Percentiles rank a stretch among this genome's conserved stretches.
Conservation (phyloP, 2,797 vertebrate genomes). For the Acipenser oxyrinchus region DNA sequence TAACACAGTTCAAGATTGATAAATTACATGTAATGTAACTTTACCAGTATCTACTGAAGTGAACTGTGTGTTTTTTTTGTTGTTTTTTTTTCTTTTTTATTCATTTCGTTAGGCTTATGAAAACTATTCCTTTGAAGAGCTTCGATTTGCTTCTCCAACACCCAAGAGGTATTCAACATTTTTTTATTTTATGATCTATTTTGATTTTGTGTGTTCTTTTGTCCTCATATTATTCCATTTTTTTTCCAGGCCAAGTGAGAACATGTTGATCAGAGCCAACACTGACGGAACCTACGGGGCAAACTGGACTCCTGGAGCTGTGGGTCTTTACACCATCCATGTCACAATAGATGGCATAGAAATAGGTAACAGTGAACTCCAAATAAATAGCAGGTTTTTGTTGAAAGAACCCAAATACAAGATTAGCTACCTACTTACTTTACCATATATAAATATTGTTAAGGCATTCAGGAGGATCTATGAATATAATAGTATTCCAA, state of each 20-base stretch:
- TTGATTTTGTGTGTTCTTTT: conserved; percentile 9
- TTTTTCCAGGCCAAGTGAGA: conserved; percentile 85
- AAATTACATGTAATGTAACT: neutral
- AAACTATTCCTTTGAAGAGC: conserved; percentile 98
- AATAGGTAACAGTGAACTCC: conserved; percentile 66
- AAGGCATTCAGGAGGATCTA: too few relatives aligned
- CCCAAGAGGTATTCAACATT: conserved; percentile 77
- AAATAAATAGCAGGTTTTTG: too few relatives aligned
- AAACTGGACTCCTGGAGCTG: conserved; percentile 98
- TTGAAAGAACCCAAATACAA: too few relatives aligned
- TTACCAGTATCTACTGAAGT: neutral
- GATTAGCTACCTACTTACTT: too few relatives aligned
- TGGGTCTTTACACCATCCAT: conserved; percentile 94
- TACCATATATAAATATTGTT: too few relatives aligned
- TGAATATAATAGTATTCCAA: too few relatives aligned
- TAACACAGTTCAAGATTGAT: neutral
- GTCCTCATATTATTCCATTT: conserved; percentile 18
- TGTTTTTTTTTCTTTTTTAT: conserved; percentile 15
- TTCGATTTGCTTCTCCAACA: conserved; percentile 95
- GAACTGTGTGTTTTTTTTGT: conserved; percentile 7
- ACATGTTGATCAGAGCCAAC: conserved; percentile 97
- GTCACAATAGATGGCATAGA: conserved; percentile 98
- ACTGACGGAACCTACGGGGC: conserved; percentile 97
- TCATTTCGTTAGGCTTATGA: conserved; percentile 77
- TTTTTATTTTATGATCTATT: neutral